Evolutionary conservation across 2,888 invertebrate species (phyloP).

Genomic region (Lepas anatifera): DNA sequence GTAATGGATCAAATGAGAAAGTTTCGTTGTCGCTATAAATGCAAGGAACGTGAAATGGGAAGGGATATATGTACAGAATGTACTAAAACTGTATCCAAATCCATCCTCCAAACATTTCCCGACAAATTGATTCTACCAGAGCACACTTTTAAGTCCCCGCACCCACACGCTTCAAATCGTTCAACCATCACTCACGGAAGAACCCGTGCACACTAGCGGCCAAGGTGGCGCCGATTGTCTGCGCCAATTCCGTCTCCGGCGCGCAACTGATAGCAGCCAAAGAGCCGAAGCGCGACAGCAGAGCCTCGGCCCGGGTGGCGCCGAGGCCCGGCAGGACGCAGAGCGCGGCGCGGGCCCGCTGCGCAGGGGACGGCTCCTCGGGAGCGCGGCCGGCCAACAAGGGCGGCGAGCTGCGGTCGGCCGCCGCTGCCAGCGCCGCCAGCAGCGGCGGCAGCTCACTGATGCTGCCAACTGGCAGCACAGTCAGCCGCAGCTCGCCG

Average conservation of each 20-base stretch:
- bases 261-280: not conserved
- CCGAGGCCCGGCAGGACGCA: not conserved
- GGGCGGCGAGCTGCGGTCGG: not conserved
- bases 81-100: too few species aligned
- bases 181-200: not conserved
- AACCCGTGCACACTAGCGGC: not conserved
- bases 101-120: too few species aligned
- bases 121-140: too few species aligned
- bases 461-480: not conserved
- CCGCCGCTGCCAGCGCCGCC: not conserved
- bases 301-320: not conserved
- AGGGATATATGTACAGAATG: too few species aligned
- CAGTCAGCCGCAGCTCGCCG: not conserved
- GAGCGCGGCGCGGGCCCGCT: not conserved
- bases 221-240: not conserved
- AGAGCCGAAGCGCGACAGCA: not conserved
- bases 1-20: too few species aligned
- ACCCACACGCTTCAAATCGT: too few species aligned
- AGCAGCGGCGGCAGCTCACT: not conserved
- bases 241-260: not conserved
- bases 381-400: not conserved
- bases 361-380: not conserved
- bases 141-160: too few species aligned
- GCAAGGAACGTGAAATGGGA: too few species aligned
- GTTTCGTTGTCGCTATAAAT: too few species aligned